Evolutionary conservation across 2,888 invertebrate genomes (phyloP).

Genomic region (Chorisops tibialis): DNA sequence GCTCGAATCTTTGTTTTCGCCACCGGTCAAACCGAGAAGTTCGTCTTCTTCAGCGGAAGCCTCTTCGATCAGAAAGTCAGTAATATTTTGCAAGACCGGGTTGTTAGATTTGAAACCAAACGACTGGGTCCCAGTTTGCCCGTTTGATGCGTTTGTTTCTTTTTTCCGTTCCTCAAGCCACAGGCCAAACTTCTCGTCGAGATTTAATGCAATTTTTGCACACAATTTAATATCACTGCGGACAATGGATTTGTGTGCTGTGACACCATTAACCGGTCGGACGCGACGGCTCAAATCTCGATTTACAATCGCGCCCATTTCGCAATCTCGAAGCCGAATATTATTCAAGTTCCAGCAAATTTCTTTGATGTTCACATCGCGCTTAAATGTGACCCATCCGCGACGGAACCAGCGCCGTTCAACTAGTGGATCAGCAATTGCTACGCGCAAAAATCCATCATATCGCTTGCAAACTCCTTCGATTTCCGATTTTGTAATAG

Average conservation of each 20-base stretch:
- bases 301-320: constrained; percentile 82
- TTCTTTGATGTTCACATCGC: constrained; percentile 97
- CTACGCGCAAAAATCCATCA: constrained; percentile 91
- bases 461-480: constrained; percentile 92
- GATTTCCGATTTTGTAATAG: constrained; percentile 94
- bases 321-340: constrained; percentile 60
- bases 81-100: constrained; percentile 93
- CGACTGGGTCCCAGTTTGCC: constrained; percentile 32
- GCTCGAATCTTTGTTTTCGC: constrained; percentile 52
- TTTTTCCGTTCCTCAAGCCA: constrained; percentile 56
- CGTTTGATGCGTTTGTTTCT: constrained; percentile 31
- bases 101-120: constrained; percentile 80
- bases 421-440: constrained; percentile 94
- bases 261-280: constrained; percentile 85
- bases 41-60: constrained; percentile 98
- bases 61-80: constrained; percentile 96
- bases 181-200: constrained; percentile 79
- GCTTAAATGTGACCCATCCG: constrained; percentile 97
- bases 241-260: constrained; percentile 82
- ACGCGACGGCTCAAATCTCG: constrained; percentile 92
- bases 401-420: constrained; percentile 95
- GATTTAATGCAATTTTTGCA: constrained; percentile 84
- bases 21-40: constrained; percentile 65
- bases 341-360: constrained; percentile 99
- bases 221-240: constrained; percentile 89